Percentiles rank a stretch among this genome's conserved stretches.
Conservation (phyloP, 2,888 invertebrate species). For the Lamproptera curius region DNA sequence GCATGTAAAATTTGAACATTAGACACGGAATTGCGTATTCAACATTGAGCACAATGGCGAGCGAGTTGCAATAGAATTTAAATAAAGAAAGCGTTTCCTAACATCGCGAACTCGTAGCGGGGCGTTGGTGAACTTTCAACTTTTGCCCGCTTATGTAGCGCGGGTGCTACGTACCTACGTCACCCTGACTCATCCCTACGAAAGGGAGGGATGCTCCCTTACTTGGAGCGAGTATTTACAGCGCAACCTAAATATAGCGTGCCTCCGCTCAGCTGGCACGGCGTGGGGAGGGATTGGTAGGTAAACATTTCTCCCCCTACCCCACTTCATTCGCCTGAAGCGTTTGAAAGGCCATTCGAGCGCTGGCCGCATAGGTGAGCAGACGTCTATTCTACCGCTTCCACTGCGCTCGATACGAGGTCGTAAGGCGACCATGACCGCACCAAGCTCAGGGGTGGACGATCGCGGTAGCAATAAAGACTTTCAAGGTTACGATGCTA, state of each 20-base stretch:
- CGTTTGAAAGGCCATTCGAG: constrained; percentile 59
- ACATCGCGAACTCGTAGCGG: constrained; percentile 64
- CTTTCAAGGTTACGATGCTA: constrained; percentile 57
- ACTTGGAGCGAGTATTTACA: constrained; percentile 77
- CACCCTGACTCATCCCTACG: constrained; percentile 35
- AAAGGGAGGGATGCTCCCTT: constrained; percentile 51
- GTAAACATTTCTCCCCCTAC: constrained; percentile 61
- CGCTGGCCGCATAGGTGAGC: constrained; percentile 56
- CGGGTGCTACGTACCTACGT: constrained; percentile 34
- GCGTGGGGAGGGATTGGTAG: constrained; percentile 53
- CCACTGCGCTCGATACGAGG: constrained; percentile 36
- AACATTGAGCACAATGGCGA: constrained; percentile 66
- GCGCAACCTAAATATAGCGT: constrained; percentile 78
- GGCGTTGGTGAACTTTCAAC: constrained; percentile 76
- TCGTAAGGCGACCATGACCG: constrained; percentile 65
- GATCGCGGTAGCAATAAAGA: constrained; percentile 51
- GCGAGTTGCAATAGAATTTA: constrained; percentile 78
- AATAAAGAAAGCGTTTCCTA: constrained; percentile 72
- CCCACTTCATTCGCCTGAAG: constrained; percentile 32
- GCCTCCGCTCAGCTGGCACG: constrained; percentile 74
- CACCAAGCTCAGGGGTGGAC: constrained; percentile 49
- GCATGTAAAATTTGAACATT: constrained; percentile 67
- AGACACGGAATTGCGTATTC: constrained; percentile 59
- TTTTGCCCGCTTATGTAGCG: constrained; percentile 67
- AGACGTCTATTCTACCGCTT: constrained; percentile 52